These are phyloP conservation scores for Eupithecia centaureata DNA, from an alignment of 2,888 invertebrate genomes.

Conservation along the genomic window DNA sequence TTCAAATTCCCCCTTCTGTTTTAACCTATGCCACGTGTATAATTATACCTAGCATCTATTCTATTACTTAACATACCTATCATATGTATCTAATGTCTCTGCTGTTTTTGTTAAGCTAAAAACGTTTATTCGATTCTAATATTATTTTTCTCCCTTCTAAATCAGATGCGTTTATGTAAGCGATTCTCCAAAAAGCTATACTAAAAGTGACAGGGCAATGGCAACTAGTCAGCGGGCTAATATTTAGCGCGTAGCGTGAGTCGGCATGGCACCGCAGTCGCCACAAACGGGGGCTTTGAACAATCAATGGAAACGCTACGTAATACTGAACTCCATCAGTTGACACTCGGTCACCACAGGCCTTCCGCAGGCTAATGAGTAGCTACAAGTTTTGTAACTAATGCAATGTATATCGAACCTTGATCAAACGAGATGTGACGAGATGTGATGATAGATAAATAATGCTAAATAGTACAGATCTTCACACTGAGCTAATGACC, in stretches of 20 bases:
- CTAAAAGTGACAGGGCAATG: neutral
- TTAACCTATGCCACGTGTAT: too few relatives aligned
- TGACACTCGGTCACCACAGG: constrained; percentile 41
- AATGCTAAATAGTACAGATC: too few relatives aligned
- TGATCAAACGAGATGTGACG: too few relatives aligned
- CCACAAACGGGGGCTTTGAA: constrained; percentile 69
- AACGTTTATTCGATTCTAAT: too few relatives aligned
- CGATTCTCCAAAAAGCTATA: neutral
- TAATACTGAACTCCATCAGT: constrained; percentile 52
- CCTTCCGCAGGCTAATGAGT: constrained; percentile 38
- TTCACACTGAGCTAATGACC: too few relatives aligned
- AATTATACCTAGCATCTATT: too few relatives aligned
- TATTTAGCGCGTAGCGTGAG: constrained; percentile 38
- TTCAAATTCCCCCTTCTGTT: too few relatives aligned
- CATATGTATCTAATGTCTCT: too few relatives aligned
- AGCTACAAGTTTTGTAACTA: neutral
- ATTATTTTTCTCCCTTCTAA: neutral
- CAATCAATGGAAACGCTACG: constrained; percentile 62
- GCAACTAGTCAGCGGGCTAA: constrained; percentile 11
- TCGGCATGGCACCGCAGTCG: constrained; percentile 69
- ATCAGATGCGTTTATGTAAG: neutral
- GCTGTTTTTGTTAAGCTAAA: too few relatives aligned
- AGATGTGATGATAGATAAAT: too few relatives aligned
- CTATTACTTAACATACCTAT: too few relatives aligned
- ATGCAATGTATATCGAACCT: too few relatives aligned